Evolutionary conservation across 2,888 invertebrate genomes (phyloP).

Genomic region (Antheraea yamamai): DNA sequence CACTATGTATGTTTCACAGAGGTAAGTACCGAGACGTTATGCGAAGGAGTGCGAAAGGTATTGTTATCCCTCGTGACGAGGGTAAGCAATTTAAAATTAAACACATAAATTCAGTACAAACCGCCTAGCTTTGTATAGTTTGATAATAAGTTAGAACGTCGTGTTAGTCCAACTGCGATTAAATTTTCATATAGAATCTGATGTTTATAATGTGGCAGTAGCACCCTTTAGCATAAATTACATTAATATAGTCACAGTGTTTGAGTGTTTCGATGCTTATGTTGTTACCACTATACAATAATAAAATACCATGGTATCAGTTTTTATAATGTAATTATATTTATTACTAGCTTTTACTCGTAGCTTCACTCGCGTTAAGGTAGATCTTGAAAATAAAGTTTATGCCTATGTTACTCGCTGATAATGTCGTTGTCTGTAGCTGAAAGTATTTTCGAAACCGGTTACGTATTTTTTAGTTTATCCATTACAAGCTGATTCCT

Average conservation of each 20-base stretch:
- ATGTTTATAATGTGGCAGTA: background rate
- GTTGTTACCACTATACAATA: background rate
- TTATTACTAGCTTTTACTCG: too few relatives aligned
- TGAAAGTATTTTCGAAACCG: background rate
- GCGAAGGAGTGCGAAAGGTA: constrained; percentile 18
- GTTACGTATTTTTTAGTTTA: background rate
- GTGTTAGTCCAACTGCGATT: constrained; percentile 1
- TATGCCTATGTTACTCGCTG: too few relatives aligned
- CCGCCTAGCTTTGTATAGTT: constrained; percentile 12
- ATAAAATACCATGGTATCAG: background rate
- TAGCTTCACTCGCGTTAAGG: too few relatives aligned
- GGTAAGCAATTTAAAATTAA: constrained; percentile 32
- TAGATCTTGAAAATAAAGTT: too few relatives aligned
- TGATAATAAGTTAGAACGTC: constrained; percentile 5
- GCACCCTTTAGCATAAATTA: background rate
- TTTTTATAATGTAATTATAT: background rate
- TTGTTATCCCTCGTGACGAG: constrained; percentile 33
- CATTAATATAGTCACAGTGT: background rate
- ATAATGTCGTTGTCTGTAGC: too few relatives aligned
- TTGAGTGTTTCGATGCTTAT: background rate
- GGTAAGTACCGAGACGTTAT: constrained; percentile 29
- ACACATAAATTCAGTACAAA: constrained; percentile 17
- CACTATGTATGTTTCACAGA: constrained; percentile 31
- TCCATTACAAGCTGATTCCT: too few relatives aligned
- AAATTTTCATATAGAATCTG: background rate